Percentiles rank a stretch among this genome's conserved stretches.
phyloP scores from a whole-genome alignment of 2,797 vertebrate genomes.

The Rhyacichthys aspro region DNA sequence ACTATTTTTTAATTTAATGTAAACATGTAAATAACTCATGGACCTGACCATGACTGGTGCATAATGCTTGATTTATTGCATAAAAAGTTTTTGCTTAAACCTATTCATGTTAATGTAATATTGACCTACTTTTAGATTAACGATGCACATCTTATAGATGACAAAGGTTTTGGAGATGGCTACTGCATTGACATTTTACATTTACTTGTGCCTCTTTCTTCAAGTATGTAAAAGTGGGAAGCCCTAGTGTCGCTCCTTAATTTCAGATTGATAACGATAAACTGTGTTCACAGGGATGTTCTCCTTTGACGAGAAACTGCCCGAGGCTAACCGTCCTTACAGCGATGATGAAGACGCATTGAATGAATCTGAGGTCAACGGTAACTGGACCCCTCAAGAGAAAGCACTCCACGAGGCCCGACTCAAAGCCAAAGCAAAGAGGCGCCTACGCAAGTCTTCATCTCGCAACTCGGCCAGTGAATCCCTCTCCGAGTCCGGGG shows the following conservation, averaged over 20 bases:
- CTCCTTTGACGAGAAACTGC: conserved; percentile 32
- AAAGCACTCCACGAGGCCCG: conserved; percentile 87
- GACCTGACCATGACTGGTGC: too few relatives aligned
- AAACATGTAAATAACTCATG: too few relatives aligned
- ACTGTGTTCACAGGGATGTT: conserved; percentile 62
- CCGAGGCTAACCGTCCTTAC: conserved; percentile 45
- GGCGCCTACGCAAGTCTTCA: conserved; percentile 82
- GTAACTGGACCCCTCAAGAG: conserved; percentile 87
- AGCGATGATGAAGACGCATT: conserved; percentile 73
- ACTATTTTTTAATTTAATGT: too few relatives aligned
- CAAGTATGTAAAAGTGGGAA: too few relatives aligned
- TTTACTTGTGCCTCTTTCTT: too few relatives aligned
- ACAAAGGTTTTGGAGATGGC: too few relatives aligned
- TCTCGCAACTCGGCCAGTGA: conserved; percentile 86
- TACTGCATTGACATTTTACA: too few relatives aligned
- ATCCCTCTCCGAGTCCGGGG: conserved; percentile 78
- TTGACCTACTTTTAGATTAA: too few relatives aligned
- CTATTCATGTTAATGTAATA: too few relatives aligned
- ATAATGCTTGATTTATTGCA: too few relatives aligned
- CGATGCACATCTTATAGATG: too few relatives aligned
- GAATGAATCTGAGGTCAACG: conserved; percentile 77
- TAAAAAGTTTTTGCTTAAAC: too few relatives aligned
- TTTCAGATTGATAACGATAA: not conserved
- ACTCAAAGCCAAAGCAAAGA: conserved; percentile 87
- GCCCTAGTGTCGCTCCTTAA: not conserved